These are phyloP conservation scores for Blennius ocellaris DNA, from an alignment of 2,113 vertebrate genomes.

Conservation along the genomic window DNA sequence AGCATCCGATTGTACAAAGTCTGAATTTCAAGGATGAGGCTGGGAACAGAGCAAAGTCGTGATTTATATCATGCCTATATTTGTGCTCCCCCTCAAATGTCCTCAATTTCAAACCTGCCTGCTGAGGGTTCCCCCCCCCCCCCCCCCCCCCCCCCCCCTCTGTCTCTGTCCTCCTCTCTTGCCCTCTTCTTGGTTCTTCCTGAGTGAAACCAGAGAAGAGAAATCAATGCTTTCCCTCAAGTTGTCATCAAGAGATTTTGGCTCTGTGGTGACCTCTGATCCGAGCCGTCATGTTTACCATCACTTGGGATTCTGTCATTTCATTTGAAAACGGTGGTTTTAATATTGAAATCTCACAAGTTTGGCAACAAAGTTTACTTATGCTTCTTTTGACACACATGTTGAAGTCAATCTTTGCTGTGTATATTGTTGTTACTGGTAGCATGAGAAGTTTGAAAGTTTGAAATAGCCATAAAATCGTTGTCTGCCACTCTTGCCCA, in stretches of 20 bases:
- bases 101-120: constrained; percentile 32
- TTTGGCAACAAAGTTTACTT: not conserved
- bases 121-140: constrained; percentile 6
- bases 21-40: constrained; percentile 37
- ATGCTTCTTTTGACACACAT: not conserved
- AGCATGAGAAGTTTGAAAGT: too few species aligned
- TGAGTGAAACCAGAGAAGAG: constrained; percentile 18
- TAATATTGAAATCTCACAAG: not conserved
- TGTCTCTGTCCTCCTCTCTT: constrained; percentile 21
- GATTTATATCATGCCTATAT: constrained; percentile 35
- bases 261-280: constrained; percentile 4
- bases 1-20: constrained; percentile 35
- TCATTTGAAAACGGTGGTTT: too few species aligned
- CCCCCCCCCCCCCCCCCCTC: too few species aligned
- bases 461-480: too few species aligned
- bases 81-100: constrained; percentile 25
- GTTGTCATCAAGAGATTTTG: constrained; percentile 10
- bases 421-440: too few species aligned
- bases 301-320: not conserved
- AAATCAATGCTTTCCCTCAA: constrained; percentile 25
- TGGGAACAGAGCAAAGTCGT: constrained; percentile 20
- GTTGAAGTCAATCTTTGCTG: too few species aligned
- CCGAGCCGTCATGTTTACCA: not conserved
- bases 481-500: too few species aligned
- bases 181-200: constrained; percentile 4